Conservation (phyloP, 2,888 invertebrate genomes). For the Elysia crispata region DNA sequence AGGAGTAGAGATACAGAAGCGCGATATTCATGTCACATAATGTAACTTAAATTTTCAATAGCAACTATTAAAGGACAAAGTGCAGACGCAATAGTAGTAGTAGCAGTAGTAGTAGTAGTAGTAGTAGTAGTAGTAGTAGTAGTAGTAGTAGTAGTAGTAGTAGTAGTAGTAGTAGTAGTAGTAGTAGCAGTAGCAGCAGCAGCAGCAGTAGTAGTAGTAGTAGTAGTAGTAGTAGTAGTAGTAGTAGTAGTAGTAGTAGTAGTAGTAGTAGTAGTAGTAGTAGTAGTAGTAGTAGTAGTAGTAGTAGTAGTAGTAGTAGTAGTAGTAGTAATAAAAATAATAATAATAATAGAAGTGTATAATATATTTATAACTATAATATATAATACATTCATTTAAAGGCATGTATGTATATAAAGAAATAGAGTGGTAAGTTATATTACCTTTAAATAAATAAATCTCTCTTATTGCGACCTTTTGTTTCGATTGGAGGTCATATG, state of each 20-base stretch:
- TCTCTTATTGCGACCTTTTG: too few relatives aligned
- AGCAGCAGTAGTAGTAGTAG: slow-evolving; percentile 4
- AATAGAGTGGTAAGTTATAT: too few relatives aligned
- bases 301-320: slow-evolving; percentile 9
- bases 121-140: slow-evolving; percentile 4
- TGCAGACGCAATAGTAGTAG: not conserved
- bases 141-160: slow-evolving; percentile 9
- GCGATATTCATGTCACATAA: too few relatives aligned
- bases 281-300: slow-evolving; percentile 4
- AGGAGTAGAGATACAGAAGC: too few relatives aligned
- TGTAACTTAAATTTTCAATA: not conserved
- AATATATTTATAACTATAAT: not conserved
- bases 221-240: slow-evolving; percentile 9
- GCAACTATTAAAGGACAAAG: not conserved
- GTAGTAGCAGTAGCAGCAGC: slow-evolving; percentile 4
- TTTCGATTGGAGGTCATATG: too few relatives aligned
- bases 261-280: slow-evolving; percentile 9
- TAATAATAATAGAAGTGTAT: not conserved
- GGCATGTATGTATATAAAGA: too few relatives aligned
- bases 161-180: slow-evolving; percentile 1
- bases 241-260: slow-evolving; percentile 9
- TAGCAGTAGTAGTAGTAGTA: slow-evolving; percentile 9
- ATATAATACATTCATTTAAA: not conserved
- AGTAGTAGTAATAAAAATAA: not conserved
- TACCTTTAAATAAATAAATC: too few relatives aligned